Conservation (phyloP, 37 sponge, comb jelly and placozoan species). For the Crambe crambe region DNA sequence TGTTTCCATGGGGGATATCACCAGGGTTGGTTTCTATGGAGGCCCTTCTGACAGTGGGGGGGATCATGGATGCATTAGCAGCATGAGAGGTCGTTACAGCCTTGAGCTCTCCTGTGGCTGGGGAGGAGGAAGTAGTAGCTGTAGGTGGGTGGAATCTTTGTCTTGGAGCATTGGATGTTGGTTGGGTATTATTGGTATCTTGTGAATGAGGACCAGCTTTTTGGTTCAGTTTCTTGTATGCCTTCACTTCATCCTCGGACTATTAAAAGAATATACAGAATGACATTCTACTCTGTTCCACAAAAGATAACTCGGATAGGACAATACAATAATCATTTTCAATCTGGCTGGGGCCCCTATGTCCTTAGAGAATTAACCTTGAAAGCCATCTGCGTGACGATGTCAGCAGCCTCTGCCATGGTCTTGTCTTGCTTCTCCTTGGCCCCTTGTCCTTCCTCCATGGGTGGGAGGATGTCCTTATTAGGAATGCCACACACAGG, state of each 20-base stretch:
- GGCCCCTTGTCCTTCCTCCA: background rate
- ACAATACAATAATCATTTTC: background rate
- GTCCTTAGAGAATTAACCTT: conserved; percentile 37
- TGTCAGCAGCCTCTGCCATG: conserved; percentile 64
- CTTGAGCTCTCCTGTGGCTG: background rate
- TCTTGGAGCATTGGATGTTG: background rate
- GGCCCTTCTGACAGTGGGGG: background rate
- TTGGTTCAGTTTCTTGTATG: conserved; percentile 10
- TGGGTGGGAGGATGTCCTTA: conserved; percentile 37
- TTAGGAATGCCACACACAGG: conserved; percentile 61
- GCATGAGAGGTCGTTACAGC: background rate
- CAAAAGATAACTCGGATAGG: background rate
- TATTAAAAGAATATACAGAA: background rate
- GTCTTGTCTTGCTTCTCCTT: conserved; percentile 25
- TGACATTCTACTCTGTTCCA: too few species aligned
- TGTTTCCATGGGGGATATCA: background rate
- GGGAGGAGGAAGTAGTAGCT: background rate
- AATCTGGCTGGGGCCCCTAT: background rate
- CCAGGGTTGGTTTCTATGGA: background rate
- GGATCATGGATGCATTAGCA: conserved; percentile 5
- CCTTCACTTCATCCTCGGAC: conserved; percentile 55
- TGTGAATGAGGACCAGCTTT: too few species aligned
- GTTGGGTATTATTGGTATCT: too few species aligned
- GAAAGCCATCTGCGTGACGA: conserved; percentile 85
- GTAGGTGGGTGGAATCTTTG: background rate